phyloP scores from a whole-genome alignment of 2,113 vertebrate species.

The Hypocryptadius cinnamomeus region DNA sequence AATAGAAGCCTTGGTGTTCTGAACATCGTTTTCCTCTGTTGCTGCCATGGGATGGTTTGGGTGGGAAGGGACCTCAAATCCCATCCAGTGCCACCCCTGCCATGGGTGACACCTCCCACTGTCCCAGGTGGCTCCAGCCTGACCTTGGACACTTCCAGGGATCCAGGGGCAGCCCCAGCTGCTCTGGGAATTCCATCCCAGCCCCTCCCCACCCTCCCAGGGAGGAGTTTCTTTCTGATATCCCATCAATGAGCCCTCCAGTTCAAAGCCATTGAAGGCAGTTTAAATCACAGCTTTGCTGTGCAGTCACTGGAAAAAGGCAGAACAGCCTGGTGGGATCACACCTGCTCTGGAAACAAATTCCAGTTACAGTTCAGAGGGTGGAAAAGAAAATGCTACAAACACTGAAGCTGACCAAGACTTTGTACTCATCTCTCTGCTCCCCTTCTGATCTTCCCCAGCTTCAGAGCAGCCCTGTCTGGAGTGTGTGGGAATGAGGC shows the following conservation, averaged over 20 bases:
- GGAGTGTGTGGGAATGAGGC: neutral
- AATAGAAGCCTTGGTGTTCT: neutral
- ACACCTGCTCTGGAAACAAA: neutral
- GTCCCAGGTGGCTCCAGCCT: rapidly evolving
- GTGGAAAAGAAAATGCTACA: neutral
- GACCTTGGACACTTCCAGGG: neutral
- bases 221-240: neutral
- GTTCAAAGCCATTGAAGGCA: neutral
- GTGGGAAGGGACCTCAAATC: neutral
- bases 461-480: neutral
- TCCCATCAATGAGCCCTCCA: neutral
- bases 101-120: neutral
- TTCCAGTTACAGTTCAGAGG: neutral
- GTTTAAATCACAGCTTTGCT: neutral
- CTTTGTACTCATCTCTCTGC: neutral
- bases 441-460: neutral
- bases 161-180: neutral
- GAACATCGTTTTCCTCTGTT: rapidly evolving
- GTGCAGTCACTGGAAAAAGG: neutral
- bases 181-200: neutral
- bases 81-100: neutral
- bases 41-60: neutral
- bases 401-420: neutral
- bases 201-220: neutral
- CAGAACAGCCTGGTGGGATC: neutral